Percentiles rank a stretch among this genome's conserved stretches.
Evolutionary conservation across 2,888 invertebrate species (phyloP).

Genomic region (Ennomos fuscantarius): DNA sequence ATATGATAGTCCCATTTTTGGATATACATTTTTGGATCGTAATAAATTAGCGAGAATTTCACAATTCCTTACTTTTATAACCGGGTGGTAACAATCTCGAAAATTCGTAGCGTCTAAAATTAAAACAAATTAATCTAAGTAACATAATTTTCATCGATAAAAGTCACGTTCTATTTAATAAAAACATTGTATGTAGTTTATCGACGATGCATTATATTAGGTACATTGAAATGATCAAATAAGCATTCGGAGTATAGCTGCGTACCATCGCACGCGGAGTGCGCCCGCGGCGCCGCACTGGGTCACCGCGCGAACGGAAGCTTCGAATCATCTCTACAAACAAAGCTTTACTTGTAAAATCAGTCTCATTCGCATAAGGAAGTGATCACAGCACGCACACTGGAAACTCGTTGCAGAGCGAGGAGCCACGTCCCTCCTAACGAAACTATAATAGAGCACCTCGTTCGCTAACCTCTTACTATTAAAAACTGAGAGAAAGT

Average conservation of each 20-base stretch:
- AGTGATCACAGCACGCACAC: conserved; percentile 84
- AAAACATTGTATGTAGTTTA: conserved; percentile 60
- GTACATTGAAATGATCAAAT: conserved; percentile 62
- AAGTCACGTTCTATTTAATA: conserved; percentile 73
- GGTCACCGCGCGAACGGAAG: conserved; percentile 54
- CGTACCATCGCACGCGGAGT: conserved; percentile 38
- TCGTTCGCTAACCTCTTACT: conserved; percentile 75
- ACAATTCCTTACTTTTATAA: conserved; percentile 65
- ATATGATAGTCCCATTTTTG: conserved; percentile 62
- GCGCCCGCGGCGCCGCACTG: not conserved
- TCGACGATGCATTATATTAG: conserved; percentile 66
- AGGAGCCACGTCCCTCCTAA: conserved; percentile 76
- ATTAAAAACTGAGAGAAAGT: conserved; percentile 63
- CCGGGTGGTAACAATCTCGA: conserved; percentile 83
- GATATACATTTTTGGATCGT: conserved; percentile 58
- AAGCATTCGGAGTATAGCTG: conserved; percentile 67
- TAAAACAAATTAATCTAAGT: conserved; percentile 77
- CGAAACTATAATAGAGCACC: conserved; percentile 80
- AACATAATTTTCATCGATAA: conserved; percentile 77
- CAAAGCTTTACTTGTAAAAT: conserved; percentile 82
- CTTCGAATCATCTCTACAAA: conserved; percentile 70
- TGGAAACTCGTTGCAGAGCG: conserved; percentile 81
- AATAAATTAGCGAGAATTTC: conserved; percentile 59
- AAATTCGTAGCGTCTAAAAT: conserved; percentile 77
- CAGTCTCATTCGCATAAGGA: conserved; percentile 86